Evolutionary conservation across 1,140 invertebrate genomes (phyloP).

Genomic region (Orussus abietinus): DNA sequence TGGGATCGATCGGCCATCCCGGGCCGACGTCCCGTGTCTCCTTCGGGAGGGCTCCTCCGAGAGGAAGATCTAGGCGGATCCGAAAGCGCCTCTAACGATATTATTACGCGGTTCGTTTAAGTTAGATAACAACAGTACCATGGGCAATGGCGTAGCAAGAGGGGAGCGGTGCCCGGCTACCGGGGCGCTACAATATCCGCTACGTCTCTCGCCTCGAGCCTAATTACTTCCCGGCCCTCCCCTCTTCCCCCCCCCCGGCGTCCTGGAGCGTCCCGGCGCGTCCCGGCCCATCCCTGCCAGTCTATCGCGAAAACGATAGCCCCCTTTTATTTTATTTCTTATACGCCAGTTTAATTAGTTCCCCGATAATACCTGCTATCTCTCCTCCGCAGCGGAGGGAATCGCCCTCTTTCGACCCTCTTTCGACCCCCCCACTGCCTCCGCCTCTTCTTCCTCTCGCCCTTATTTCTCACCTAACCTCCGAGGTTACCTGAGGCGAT

Average conservation of each 20-base stretch:
- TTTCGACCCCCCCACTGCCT: constrained; percentile 14
- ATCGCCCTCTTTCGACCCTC: constrained; percentile 13
- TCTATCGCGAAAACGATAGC: constrained; percentile 36
- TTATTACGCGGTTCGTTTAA: constrained; percentile 52
- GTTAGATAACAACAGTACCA: constrained; percentile 45
- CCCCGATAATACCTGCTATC: constrained; percentile 44
- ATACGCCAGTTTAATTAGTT: constrained; percentile 49
- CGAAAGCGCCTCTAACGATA: constrained; percentile 46
- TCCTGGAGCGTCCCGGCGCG: constrained; percentile 2
- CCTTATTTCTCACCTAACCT: neutral
- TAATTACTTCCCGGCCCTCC: constrained; percentile 49
- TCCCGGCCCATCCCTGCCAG: constrained; percentile 8
- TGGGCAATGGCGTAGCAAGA: constrained; percentile 9
- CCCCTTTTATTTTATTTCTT: constrained; percentile 46
- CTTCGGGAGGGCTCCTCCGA: too few relatives aligned
- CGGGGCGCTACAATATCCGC: constrained; percentile 43
- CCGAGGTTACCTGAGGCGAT: too few relatives aligned
- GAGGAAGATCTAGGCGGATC: constrained; percentile 19
- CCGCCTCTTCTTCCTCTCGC: constrained; percentile 3
- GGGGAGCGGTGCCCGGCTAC: constrained; percentile 24
- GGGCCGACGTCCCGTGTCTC: too few relatives aligned
- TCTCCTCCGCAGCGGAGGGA: constrained; percentile 26
- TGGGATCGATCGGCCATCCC: too few relatives aligned
- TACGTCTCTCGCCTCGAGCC: constrained; percentile 46
- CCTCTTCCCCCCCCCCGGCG: neutral